These are phyloP conservation scores for Loxodonta africana DNA, from an alignment of 2,113 vertebrate genomes.

Conservation along the genomic window DNA sequence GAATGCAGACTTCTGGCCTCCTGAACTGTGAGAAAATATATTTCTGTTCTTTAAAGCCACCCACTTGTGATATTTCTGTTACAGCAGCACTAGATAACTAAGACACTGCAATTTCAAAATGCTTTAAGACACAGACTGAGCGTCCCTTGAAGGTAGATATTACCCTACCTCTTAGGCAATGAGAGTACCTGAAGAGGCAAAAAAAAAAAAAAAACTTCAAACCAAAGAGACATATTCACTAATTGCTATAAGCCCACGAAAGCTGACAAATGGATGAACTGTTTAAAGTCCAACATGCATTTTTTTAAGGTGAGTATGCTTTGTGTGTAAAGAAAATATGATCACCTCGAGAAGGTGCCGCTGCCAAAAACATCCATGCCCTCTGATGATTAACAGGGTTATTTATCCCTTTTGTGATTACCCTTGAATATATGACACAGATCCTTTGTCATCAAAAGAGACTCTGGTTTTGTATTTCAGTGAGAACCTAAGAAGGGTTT, in stretches of 20 bases:
- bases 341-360: conserved; percentile 74
- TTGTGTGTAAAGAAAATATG: conserved; percentile 58
- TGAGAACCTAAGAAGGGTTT: conserved; percentile 80
- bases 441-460: conserved; percentile 83
- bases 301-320: conserved; percentile 6
- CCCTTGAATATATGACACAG: conserved; percentile 82
- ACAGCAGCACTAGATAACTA: background rate
- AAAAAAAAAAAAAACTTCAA: background rate
- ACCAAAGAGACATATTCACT: background rate
- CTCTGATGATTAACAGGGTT: conserved; percentile 81
- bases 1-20: no score
- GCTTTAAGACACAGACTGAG: background rate
- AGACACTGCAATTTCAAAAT: conserved; percentile 54
- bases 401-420: conserved; percentile 84
- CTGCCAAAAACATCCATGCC: conserved; percentile 58
- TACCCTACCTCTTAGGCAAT: background rate
- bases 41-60: no score
- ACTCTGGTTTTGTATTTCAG: conserved; percentile 85
- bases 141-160: background rate
- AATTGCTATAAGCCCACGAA: conserved; percentile 24
- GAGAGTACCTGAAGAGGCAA: background rate
- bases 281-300: conserved; percentile 61
- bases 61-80: no score
- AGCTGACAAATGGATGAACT: background rate
- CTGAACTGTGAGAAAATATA: no score